Evolutionary conservation across 2,888 invertebrate species (phyloP).

Genomic region (Harpagoxenus sublaevis): DNA sequence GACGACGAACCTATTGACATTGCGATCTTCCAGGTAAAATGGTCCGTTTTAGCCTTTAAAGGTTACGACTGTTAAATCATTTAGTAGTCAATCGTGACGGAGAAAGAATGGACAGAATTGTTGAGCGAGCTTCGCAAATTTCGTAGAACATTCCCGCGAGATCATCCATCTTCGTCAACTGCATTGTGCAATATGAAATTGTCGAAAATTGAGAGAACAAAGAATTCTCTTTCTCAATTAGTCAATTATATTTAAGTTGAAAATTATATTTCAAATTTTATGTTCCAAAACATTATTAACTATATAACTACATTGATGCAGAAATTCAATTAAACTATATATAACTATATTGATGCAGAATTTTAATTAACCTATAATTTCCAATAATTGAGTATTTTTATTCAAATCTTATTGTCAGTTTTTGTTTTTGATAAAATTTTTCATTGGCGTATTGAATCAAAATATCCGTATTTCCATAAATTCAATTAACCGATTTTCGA

Average conservation of each 20-base stretch:
- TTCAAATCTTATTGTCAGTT: neutral
- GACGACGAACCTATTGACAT: neutral
- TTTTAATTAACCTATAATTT: no score
- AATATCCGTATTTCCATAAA: conserved; percentile 1
- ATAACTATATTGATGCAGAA: neutral
- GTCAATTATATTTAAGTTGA: conserved; percentile 9
- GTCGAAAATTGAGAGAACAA: conserved; percentile 9
- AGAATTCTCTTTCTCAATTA: neutral
- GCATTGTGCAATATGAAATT: neutral
- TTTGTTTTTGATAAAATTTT: conserved; percentile 5
- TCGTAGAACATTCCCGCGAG: neutral
- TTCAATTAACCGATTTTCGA: conserved; percentile 15
- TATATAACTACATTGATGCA: neutral
- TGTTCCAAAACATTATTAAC: neutral
- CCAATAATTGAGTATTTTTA: neutral
- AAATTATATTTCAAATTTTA: neutral
- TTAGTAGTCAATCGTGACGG: neutral
- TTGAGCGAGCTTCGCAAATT: conserved; percentile 6
- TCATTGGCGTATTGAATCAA: neutral
- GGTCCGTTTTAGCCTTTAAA: conserved; percentile 24
- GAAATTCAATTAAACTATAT: neutral
- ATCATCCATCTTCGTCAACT: conserved; percentile 4
- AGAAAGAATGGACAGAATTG: neutral
- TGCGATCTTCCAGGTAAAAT: neutral
- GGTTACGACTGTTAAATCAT: conserved; percentile 39